phyloP scores from a whole-genome alignment of 1,140 invertebrate genomes.

The Metopolophium dirhodum region DNA sequence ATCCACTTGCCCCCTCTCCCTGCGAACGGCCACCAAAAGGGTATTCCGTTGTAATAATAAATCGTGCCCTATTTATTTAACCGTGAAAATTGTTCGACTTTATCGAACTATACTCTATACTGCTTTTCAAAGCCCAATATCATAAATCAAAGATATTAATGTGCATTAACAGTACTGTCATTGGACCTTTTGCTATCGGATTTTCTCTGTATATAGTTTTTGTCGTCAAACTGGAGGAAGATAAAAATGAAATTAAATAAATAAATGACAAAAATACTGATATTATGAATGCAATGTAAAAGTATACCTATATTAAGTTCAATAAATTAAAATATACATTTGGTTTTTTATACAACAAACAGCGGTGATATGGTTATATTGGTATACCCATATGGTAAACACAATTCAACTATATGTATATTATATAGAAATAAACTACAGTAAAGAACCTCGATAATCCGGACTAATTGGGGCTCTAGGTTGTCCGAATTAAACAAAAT shows the following conservation, averaged over 20 bases:
- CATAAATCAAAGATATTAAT: slow-evolving; percentile 35
- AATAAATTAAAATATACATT: no score
- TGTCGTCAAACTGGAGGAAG: neutral
- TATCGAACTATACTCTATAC: slow-evolving; percentile 43
- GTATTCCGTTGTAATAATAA: slow-evolving; percentile 38
- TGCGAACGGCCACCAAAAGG: slow-evolving; percentile 15
- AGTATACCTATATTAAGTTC: neutral
- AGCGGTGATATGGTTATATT: no score
- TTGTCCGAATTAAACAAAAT: no score
- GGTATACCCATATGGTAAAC: no score
- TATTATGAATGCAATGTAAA: neutral
- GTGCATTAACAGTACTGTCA: slow-evolving; percentile 12
- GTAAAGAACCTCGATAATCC: no score
- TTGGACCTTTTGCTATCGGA: neutral
- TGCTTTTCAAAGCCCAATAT: slow-evolving; percentile 21
- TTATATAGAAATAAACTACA: neutral
- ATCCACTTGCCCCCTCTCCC: slow-evolving; percentile 37
- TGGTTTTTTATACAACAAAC: no score
- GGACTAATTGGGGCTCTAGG: no score
- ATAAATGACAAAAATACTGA: neutral
- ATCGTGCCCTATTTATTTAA: slow-evolving; percentile 56
- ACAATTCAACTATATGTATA: neutral
- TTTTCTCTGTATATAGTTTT: neutral
- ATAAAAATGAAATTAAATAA: neutral
- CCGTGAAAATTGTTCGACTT: slow-evolving; percentile 56